Percentiles rank a stretch among this genome's conserved stretches.
Conservation (phyloP, 2,113 vertebrate genomes). For the Upupa epops region DNA sequence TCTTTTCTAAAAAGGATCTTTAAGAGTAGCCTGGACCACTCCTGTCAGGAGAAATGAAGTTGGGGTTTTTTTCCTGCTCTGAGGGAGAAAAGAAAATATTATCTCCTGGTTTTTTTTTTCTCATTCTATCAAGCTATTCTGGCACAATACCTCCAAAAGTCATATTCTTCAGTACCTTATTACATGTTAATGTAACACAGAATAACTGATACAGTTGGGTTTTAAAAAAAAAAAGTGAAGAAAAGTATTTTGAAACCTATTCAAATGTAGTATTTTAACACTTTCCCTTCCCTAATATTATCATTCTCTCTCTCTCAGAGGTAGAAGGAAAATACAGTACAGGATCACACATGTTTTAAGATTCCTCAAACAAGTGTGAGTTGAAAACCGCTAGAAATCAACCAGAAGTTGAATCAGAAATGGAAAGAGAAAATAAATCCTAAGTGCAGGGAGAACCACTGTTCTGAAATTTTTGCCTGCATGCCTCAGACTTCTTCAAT, state of each 20-base stretch:
- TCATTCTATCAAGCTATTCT: neutral
- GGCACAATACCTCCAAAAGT: neutral
- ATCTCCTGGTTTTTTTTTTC: neutral
- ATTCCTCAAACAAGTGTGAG: neutral
- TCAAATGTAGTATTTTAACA: neutral
- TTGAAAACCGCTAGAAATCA: neutral
- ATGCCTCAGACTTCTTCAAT: neutral
- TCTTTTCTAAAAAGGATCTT: too few relatives aligned
- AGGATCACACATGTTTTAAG: neutral
- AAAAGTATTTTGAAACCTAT: neutral
- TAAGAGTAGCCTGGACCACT: neutral
- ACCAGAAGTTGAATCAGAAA: neutral
- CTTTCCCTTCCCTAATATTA: accelerated
- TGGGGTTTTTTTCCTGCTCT: neutral
- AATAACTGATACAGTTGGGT: too few relatives aligned
- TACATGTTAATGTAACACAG: neutral
- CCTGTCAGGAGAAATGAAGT: neutral
- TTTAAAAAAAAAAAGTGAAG: neutral
- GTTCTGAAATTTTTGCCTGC: neutral
- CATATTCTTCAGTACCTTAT: neutral
- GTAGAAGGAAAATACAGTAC: neutral
- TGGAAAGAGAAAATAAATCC: neutral
- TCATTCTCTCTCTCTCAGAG: neutral
- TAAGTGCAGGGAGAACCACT: neutral
- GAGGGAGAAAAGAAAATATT: neutral